These are phyloP conservation scores for Eremophila alpestris DNA, from an alignment of 2,797 vertebrate species.

Conservation along the genomic window DNA sequence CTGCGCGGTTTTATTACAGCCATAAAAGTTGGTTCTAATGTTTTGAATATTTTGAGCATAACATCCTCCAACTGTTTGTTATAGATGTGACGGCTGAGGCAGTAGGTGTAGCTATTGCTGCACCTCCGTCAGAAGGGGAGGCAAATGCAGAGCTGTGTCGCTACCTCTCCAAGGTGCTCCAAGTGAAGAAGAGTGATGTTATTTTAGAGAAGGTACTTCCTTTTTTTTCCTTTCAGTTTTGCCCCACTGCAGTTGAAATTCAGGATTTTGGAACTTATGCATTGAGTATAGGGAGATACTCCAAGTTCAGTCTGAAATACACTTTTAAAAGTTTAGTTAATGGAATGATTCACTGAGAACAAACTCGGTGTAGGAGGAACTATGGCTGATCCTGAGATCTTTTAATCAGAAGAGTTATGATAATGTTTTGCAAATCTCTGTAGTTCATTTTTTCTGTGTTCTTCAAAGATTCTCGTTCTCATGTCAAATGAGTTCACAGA, in stretches of 20 bases:
- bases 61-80: background rate
- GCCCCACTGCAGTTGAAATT: background rate
- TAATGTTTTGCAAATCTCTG: background rate
- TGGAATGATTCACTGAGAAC: background rate
- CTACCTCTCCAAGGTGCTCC: slow-evolving; percentile 87
- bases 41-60: background rate
- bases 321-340: background rate
- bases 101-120: slow-evolving; percentile 87
- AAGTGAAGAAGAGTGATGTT: slow-evolving; percentile 86
- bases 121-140: slow-evolving; percentile 90
- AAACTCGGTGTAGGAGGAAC: background rate
- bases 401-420: background rate
- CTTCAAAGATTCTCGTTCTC: background rate
- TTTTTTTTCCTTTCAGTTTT: background rate
- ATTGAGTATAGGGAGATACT: background rate
- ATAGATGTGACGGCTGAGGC: slow-evolving; percentile 83
- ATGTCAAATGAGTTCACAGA: background rate
- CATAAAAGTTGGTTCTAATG: fast-evolving
- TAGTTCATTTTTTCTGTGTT: background rate
- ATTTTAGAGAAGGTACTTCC: slow-evolving; percentile 84
- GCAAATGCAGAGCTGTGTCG: slow-evolving; percentile 89
- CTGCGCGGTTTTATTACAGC: background rate
- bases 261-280: background rate
- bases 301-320: background rate
- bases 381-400: background rate